These are phyloP conservation scores for Amblyopsis hoosieri DNA, from an alignment of 2,797 vertebrate species.

Conservation along the genomic window DNA sequence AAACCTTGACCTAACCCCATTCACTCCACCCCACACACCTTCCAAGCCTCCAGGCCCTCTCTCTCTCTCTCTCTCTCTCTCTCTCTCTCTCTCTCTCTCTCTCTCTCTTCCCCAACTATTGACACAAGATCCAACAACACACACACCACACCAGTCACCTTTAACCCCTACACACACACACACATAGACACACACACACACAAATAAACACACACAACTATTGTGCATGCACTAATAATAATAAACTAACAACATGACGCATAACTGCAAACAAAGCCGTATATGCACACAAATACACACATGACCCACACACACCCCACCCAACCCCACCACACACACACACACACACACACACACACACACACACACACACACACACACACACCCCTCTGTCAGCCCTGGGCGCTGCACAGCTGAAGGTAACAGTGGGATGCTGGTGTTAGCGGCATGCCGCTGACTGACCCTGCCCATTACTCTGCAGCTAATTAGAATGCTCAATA, in stretches of 20 bases:
- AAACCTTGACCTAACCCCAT: constrained; percentile 60
- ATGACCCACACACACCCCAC: constrained; percentile 19
- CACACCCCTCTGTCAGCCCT: constrained; percentile 57
- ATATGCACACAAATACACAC: background rate
- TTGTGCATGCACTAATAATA: no score
- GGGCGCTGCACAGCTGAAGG: constrained; percentile 72
- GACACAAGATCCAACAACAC: constrained; percentile 60
- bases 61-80: background rate
- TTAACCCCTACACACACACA: constrained; percentile 33
- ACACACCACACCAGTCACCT: constrained; percentile 44
- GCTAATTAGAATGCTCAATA: constrained; percentile 78
- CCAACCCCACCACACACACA: constrained; percentile 14
- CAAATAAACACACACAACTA: background rate
- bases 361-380: constrained; percentile 25
- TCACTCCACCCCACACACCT: constrained; percentile 37
- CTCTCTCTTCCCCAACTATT: constrained; percentile 51
- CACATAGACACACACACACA: constrained; percentile 26
- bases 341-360: constrained; percentile 37
- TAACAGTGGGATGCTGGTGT: constrained; percentile 68
- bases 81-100: constrained; percentile 26
- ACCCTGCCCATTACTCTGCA: constrained; percentile 74
- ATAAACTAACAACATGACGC: no score
- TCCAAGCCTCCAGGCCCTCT: constrained; percentile 16
- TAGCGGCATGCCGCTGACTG: constrained; percentile 57
- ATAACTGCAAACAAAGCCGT: no score